Percentiles rank a stretch among this genome's conserved stretches.
Conservation (phyloP, 2,113 vertebrate genomes). For the Boulengerochromis microlepis region DNA sequence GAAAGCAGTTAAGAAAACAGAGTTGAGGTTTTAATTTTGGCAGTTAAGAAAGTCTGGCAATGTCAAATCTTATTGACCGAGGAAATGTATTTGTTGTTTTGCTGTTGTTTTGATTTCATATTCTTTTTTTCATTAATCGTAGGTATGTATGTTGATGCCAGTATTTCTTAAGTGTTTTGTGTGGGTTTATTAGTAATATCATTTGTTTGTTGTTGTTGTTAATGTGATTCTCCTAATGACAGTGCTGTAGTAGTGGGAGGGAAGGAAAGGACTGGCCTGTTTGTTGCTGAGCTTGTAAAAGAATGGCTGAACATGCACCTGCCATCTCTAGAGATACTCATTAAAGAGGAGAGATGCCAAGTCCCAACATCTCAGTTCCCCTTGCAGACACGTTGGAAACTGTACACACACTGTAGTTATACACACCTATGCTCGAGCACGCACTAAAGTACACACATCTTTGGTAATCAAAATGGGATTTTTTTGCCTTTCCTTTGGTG, state of each 20-base stretch:
- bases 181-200: slow-evolving; percentile 21
- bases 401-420: background rate
- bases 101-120: background rate
- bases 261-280: slow-evolving; percentile 42
- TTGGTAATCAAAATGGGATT: background rate
- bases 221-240: slow-evolving; percentile 62
- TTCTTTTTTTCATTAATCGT: background rate
- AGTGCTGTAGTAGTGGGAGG: slow-evolving; percentile 60
- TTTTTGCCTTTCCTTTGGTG: background rate
- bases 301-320: slow-evolving; percentile 72
- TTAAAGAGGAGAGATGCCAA: slow-evolving; percentile 66
- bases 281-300: slow-evolving; percentile 68
- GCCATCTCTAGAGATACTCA: slow-evolving; percentile 73
- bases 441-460: background rate
- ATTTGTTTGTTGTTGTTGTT: slow-evolving; percentile 43
- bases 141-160: background rate
- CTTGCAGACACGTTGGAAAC: slow-evolving; percentile 1
- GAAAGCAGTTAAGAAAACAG: background rate
- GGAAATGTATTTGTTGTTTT: background rate
- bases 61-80: background rate
- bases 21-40: background rate
- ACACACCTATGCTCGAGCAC: background rate
- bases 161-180: slow-evolving; percentile 3
- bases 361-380: slow-evolving; percentile 31
- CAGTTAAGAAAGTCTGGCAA: background rate